These are phyloP conservation scores for Cheilosia urbana DNA, from an alignment of 2,888 invertebrate genomes.

Conservation along the genomic window DNA sequence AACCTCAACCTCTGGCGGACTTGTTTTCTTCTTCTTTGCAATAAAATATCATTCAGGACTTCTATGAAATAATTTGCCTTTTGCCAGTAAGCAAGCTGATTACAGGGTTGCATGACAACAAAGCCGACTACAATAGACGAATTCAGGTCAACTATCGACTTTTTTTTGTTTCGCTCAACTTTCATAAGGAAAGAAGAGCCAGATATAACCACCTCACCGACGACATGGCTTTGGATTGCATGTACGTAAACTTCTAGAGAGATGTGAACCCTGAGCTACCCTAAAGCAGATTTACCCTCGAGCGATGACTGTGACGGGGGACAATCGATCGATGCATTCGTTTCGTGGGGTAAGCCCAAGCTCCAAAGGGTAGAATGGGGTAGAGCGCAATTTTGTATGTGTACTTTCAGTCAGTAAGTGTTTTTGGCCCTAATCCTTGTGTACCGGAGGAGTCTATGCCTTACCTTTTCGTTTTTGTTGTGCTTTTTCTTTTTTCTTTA, in stretches of 20 bases:
- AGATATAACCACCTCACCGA: slow-evolving; percentile 29
- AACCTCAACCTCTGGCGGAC: slow-evolving; percentile 63
- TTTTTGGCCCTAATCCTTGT: slow-evolving; percentile 54
- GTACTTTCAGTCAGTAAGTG: slow-evolving; percentile 10
- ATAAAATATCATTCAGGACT: slow-evolving; percentile 37
- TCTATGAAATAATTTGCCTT: slow-evolving; percentile 43
- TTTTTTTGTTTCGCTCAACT: slow-evolving; percentile 41
- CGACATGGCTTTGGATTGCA: slow-evolving; percentile 40
- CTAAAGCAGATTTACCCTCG: slow-evolving; percentile 17
- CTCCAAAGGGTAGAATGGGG: slow-evolving; percentile 7
- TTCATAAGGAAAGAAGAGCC: not conserved
- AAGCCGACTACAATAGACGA: slow-evolving; percentile 31
- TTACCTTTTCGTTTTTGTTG: slow-evolving; percentile 10
- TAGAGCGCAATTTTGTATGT: slow-evolving; percentile 19
- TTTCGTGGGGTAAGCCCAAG: slow-evolving; percentile 26
- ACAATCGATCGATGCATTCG: slow-evolving; percentile 67
- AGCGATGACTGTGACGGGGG: slow-evolving; percentile 5
- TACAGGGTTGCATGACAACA: slow-evolving; percentile 65
- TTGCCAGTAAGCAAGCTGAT: slow-evolving; percentile 59
- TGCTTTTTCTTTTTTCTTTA: slow-evolving; percentile 33
- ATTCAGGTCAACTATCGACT: slow-evolving; percentile 72
- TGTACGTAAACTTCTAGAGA: slow-evolving; percentile 43
- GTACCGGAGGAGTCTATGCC: slow-evolving; percentile 24
- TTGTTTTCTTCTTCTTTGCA: slow-evolving; percentile 4
- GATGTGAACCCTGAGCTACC: slow-evolving; percentile 50